Conservation (phyloP, 2,113 vertebrate genomes). For the Oreocharis arfaki region DNA sequence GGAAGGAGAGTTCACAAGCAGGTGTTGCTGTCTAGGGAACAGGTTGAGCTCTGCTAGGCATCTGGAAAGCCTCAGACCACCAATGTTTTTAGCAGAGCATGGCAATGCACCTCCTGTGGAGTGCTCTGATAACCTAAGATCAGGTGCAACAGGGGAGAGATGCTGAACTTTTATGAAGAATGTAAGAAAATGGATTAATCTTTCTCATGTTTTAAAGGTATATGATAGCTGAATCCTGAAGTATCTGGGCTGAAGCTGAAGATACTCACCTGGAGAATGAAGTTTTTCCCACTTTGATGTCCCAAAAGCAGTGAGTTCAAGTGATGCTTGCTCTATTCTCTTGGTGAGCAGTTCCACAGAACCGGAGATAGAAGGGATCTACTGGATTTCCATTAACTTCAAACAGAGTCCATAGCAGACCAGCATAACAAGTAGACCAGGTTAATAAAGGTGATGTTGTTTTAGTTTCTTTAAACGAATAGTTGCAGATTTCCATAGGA, state of each 20-base stretch:
- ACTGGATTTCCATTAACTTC: neutral
- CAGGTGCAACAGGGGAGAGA: neutral
- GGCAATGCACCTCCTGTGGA: neutral
- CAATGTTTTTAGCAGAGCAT: neutral
- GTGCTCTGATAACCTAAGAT: neutral
- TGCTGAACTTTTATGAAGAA: neutral
- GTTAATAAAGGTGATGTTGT: neutral
- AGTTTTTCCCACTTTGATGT: neutral
- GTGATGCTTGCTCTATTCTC: neutral
- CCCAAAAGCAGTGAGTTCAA: neutral
- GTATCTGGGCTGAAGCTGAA: neutral
- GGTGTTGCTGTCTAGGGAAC: constrained; percentile 33
- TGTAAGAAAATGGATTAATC: neutral
- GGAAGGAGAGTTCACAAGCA: constrained; percentile 3
- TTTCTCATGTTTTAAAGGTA: neutral
- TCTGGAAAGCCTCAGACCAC: constrained; percentile 39
- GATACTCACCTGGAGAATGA: neutral
- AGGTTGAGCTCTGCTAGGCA: constrained; percentile 1
- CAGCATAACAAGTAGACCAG: neutral
- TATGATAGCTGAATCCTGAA: neutral
- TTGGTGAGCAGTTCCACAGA: neutral
- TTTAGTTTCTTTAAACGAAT: neutral
- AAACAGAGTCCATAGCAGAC: neutral
- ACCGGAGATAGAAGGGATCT: neutral
- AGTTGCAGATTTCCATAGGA: neutral